Conservation (phyloP, 2,113 vertebrate genomes). For the Oreochromis spilurus region DNA sequence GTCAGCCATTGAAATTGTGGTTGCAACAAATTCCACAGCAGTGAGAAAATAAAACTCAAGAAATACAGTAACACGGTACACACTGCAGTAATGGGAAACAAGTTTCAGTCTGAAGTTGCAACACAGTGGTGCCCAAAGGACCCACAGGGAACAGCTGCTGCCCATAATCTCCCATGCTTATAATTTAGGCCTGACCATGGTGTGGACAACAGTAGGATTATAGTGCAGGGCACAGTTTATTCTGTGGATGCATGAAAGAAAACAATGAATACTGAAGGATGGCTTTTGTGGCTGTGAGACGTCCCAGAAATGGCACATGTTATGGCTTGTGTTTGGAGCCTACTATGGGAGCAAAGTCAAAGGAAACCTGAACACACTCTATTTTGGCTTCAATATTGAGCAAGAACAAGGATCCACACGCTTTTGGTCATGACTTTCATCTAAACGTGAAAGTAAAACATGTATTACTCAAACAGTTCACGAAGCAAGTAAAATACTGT, state of each 20-base stretch:
- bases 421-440: not conserved
- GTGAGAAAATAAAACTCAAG: not conserved
- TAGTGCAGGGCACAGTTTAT: not conserved
- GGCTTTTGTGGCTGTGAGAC: not conserved
- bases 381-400: not conserved
- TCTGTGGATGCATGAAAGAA: constrained; percentile 17
- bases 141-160: not conserved
- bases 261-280: constrained; percentile 16
- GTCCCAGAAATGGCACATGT: not conserved
- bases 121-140: not conserved
- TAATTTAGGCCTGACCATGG: constrained; percentile 31
- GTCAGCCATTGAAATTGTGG: not conserved
- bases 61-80: not conserved
- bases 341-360: not conserved
- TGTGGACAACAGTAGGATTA: constrained; percentile 6
- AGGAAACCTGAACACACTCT: not conserved
- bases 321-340: not conserved
- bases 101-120: not conserved
- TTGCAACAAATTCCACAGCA: not conserved
- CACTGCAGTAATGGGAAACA: not conserved
- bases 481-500: not conserved
- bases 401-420: not conserved
- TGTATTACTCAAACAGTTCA: not conserved
- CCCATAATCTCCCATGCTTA: constrained; percentile 23
- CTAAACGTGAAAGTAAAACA: not conserved